A percentile compares a stretch with the other conserved stretches of the same genome.
Evolutionary conservation across 2,113 vertebrate genomes (phyloP).

Genomic region (Menura novaehollandiae): DNA sequence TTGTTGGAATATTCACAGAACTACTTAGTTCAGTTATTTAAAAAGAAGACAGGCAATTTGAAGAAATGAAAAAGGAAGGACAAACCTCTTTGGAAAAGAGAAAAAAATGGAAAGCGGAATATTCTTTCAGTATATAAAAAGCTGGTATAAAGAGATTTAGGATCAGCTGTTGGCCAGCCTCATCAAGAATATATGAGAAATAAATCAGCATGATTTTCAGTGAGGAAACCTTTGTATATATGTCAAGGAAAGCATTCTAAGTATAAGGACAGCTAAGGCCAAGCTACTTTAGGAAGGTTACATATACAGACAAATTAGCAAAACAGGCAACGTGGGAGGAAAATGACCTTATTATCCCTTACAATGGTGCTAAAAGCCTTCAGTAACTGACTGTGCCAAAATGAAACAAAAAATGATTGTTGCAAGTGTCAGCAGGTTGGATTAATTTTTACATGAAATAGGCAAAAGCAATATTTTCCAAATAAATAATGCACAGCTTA

Average conservation of each 20-base stretch:
- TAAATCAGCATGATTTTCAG: neutral
- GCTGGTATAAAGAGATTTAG: neutral
- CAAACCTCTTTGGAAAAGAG: neutral
- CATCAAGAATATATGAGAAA: neutral
- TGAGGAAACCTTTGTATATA: neutral
- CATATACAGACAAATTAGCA: neutral
- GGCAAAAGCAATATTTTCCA: neutral
- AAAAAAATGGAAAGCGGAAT: neutral
- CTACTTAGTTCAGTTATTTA: neutral
- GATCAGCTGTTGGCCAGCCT: neutral
- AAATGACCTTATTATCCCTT: neutral
- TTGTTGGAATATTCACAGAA: neutral
- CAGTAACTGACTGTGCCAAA: neutral
- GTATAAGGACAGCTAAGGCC: neutral
- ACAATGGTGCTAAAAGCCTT: neutral
- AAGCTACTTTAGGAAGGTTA: neutral
- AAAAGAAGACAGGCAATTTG: neutral
- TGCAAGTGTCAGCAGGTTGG: neutral
- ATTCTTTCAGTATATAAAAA: neutral
- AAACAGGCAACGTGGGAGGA: neutral
- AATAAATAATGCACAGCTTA: neutral
- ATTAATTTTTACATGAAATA: slow-evolving; percentile 13
- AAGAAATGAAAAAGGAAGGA: neutral
- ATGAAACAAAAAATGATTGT: slow-evolving; percentile 2
- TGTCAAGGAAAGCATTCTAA: neutral